Percentiles rank a stretch among this genome's conserved stretches.
These are phyloP conservation scores for Bellardia bayeri DNA, from an alignment of 2,888 invertebrate genomes.

Conservation along the genomic window DNA sequence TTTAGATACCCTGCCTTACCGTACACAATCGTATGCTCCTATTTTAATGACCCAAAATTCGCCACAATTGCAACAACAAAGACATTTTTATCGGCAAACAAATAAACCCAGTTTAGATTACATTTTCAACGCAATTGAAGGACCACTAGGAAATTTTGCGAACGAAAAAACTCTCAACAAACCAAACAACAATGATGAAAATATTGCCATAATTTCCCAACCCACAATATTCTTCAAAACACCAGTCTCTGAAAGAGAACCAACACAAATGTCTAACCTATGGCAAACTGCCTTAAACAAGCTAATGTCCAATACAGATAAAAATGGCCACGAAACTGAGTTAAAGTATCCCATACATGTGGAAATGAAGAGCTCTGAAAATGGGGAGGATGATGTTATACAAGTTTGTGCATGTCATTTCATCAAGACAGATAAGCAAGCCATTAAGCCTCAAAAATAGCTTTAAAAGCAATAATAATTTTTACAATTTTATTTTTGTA, in stretches of 20 bases:
- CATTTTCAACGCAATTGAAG: slow-evolving; percentile 10
- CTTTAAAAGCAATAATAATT: background rate
- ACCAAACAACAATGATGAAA: background rate
- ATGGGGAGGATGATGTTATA: slow-evolving; percentile 57
- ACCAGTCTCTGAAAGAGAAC: slow-evolving; percentile 19
- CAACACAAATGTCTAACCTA: slow-evolving; percentile 43
- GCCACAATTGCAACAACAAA: background rate
- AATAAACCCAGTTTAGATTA: slow-evolving; percentile 21
- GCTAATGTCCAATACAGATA: slow-evolving; percentile 41
- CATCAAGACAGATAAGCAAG: slow-evolving; percentile 58
- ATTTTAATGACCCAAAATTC: background rate
- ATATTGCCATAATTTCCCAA: no score
- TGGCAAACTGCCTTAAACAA: slow-evolving; percentile 58
- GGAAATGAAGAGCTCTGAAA: slow-evolving; percentile 32
- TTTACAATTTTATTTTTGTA: background rate
- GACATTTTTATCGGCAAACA: background rate
- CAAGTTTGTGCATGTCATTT: slow-evolving; percentile 75
- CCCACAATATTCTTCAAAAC: slow-evolving; percentile 1
- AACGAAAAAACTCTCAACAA: background rate
- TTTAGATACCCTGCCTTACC: slow-evolving; percentile 26
- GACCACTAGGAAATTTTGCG: background rate
- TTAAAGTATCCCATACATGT: slow-evolving; percentile 73
- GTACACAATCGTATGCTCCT: background rate
- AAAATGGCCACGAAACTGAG: slow-evolving; percentile 45
- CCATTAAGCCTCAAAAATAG: slow-evolving; percentile 19